These are phyloP conservation scores for Chrysolina oricalcia DNA, from an alignment of 2,888 invertebrate species.

Conservation along the genomic window DNA sequence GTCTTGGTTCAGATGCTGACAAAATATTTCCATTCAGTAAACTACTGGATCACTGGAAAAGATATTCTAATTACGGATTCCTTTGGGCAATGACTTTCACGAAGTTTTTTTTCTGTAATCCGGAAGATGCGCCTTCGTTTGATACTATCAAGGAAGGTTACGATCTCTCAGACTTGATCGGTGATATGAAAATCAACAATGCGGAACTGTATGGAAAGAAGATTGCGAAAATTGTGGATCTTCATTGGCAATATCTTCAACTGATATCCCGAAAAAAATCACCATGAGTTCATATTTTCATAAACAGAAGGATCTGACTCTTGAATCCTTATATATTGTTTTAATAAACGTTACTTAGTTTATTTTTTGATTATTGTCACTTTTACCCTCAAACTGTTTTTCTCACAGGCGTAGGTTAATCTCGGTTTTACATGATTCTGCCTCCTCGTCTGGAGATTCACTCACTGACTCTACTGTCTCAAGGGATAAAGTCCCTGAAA, in stretches of 20 bases:
- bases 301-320: no score
- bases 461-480: no score
- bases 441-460: no score
- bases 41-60: slow-evolving; percentile 36
- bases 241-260: slow-evolving; percentile 26
- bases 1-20: slow-evolving; percentile 31
- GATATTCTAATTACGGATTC: slow-evolving; percentile 37
- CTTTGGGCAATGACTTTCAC: slow-evolving; percentile 21
- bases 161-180: slow-evolving; percentile 12
- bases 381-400: no score
- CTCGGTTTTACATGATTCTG: no score
- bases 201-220: slow-evolving; percentile 15
- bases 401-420: no score
- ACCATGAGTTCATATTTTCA: no score
- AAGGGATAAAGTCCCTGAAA: no score
- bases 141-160: slow-evolving; percentile 17
- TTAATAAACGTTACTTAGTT: no score
- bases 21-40: slow-evolving; percentile 12
- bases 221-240: slow-evolving; percentile 25
- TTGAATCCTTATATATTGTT: no score
- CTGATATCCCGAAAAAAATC: background rate
- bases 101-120: slow-evolving; percentile 23
- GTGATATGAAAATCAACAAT: slow-evolving; percentile 16
- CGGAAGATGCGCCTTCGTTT: slow-evolving; percentile 24
- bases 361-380: no score